Evolutionary conservation across 2,888 invertebrate species (phyloP), one percentile per base, ranked within the genome.

Genomic region (Epinotia demarniana): DNA sequence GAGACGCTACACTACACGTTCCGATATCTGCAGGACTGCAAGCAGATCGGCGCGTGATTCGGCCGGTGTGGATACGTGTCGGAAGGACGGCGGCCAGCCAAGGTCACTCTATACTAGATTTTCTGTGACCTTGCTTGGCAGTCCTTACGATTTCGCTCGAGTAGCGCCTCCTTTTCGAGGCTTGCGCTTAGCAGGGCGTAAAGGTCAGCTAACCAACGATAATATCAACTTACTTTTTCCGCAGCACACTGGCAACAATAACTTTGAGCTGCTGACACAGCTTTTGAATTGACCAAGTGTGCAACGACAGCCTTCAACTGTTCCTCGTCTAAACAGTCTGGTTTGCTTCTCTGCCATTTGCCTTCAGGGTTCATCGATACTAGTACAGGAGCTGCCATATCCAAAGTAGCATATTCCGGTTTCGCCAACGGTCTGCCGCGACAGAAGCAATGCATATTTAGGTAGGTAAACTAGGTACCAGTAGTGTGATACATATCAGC

Each of bases 351-450:
- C 75, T 91, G 88, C 93, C 93, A 93, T 82, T 89, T 87, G 5
- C 92, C 92, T 1, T 89, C 82, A 5, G 92, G 89, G 75, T 93
- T 93, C 85, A 92, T 86, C 80, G 92, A 90, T 0, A 92, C 86
- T 19, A 92, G 78, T 9, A 89, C 81, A 71, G 84, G 88, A 0
- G 87, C 87, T 18, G 90, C 81, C 82, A 88, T 85, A 12, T 80
- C 82, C 18, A 91, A 75, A 2, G 89, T 83, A 60, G 89, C 89
- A 74, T 89, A 89, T 2, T 90, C 91, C 18, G 91, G 89, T 75
- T 79, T 83, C 3, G 83, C 83, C 39, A 89, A 57, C 2, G 91
- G 91, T 3, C 91, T 91, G 78, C 9, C 1, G 13, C 11, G 4
- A 69, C 23, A 55, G 11, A 19, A 9, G 2, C 19, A 19, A 18